Conservation (phyloP, 2,888 invertebrate genomes). For the Xanthia togata region DNA sequence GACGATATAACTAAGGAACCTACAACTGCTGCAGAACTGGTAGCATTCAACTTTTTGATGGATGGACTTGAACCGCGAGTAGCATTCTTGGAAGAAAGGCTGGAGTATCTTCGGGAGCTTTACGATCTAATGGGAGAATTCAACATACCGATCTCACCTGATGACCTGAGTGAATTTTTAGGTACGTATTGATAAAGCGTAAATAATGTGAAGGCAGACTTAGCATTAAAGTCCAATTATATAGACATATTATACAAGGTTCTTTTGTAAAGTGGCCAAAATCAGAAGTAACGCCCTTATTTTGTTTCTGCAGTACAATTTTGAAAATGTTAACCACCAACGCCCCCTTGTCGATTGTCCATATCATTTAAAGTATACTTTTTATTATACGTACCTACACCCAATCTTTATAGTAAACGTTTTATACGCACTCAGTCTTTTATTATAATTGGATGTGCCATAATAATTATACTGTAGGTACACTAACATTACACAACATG, state of each 20-base stretch:
- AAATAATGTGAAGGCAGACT: neutral
- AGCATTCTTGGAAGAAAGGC: slow-evolving; percentile 92
- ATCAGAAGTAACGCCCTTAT: neutral
- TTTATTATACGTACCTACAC: too few species aligned
- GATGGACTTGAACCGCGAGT: slow-evolving; percentile 92
- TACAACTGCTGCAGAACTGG: slow-evolving; percentile 93
- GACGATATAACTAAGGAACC: slow-evolving; percentile 92
- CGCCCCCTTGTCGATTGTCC: neutral
- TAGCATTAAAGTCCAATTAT: too few species aligned
- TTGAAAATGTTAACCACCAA: neutral
- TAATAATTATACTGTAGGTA: neutral
- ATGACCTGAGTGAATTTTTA: slow-evolving; percentile 92
- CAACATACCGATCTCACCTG: slow-evolving; percentile 92
- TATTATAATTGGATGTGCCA: neutral
- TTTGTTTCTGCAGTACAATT: neutral
- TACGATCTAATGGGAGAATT: slow-evolving; percentile 96
- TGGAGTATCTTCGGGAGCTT: slow-evolving; percentile 95
- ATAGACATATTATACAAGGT: neutral
- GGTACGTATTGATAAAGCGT: slow-evolving; percentile 70
- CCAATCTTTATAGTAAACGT: too few species aligned
- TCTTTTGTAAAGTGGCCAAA: neutral
- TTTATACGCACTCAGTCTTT: neutral
- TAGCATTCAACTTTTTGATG: slow-evolving; percentile 93
- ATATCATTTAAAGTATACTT: neutral
- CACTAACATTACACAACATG: neutral